phyloP scores from a whole-genome alignment of 2,888 invertebrate genomes.

The Alviniconcha strummeri region DNA sequence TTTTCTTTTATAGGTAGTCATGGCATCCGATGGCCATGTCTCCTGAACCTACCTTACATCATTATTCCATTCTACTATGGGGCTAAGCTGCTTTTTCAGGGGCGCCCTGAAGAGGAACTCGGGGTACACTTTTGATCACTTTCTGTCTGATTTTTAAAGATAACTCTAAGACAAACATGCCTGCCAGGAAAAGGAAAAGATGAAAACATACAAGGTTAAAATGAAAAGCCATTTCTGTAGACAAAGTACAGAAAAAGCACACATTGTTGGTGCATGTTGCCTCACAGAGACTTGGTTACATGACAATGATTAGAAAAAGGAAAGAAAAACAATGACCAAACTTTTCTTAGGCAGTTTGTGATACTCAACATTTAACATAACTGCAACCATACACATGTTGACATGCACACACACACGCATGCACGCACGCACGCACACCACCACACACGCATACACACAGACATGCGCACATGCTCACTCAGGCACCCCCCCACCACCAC shows the following conservation, averaged over 20 bases:
- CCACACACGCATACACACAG: neutral
- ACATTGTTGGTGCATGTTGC: too few relatives aligned
- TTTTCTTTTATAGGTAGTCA: conserved; percentile 57
- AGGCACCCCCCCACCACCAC: neutral
- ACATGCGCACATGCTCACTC: neutral
- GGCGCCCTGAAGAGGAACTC: conserved; percentile 30
- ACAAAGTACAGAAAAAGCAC: too few relatives aligned
- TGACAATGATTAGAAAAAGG: too few relatives aligned
- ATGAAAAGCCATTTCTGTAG: too few relatives aligned
- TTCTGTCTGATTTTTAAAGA: too few relatives aligned
- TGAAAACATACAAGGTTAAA: too few relatives aligned
- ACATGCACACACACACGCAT: neutral
- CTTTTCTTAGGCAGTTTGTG: too few relatives aligned
- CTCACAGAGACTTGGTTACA: too few relatives aligned
- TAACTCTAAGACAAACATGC: too few relatives aligned
- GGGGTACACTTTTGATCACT: neutral
- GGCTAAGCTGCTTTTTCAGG: conserved; percentile 50
- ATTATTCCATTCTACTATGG: conserved; percentile 61
- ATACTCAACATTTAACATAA: too few relatives aligned
- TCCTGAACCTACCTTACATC: conserved; percentile 69
- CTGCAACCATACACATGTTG: neutral
- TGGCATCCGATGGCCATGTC: conserved; percentile 63
- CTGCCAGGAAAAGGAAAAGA: too few relatives aligned
- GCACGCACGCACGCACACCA: neutral
- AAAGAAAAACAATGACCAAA: too few relatives aligned